Base-by-base conservation (phyloP, 2,113 vertebrate genomes). In the Pavo muticus region DNA sequence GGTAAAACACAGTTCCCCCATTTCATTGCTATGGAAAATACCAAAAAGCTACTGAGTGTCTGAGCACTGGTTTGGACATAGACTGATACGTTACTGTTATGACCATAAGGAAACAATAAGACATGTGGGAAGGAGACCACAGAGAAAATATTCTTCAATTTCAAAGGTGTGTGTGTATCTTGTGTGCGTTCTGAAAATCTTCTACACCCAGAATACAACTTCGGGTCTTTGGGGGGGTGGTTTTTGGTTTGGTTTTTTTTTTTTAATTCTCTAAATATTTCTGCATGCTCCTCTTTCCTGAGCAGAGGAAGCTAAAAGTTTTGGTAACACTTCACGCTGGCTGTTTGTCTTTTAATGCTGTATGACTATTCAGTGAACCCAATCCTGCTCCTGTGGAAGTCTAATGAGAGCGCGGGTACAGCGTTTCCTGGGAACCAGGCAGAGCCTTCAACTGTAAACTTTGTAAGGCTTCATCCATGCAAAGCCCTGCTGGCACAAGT, bases 401-500 rank as follows among this genome's bases (percentile, higher is more conserved):
- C 90, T 94, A 91, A 94, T 91, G 95, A 91, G 94, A 93, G 83
- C 57, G 63, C 73, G 83, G 61, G 83, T 61, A 94, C 80, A 54
- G 59, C 73, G n/a, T 96, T 94, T 90, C 94, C 92, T 93, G 92
- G 83, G 91, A 96, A 96, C 74, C 84, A 86, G 94, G 90, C 25
- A 60, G 13, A 93, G 80, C 63, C 77, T 93, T 72, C 83, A 86
- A 75, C 74, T 75, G 63, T 61, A 56, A 92, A 94, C 83, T 96
- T 95, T 96, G 95, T 96, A 76, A 94, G 83, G 88, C 94, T 95
- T 88, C 94, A 96, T 88, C 93, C 94, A 91, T 97, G 96, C 88
- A 96, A 95, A 96, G 90, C 96, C 79, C 90, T 92, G 83, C 86
- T 96, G 94, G 86, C 91, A 95, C 88, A 75, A 95, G 81, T 32